phyloP scores from a whole-genome alignment of 2,113 vertebrate genomes.

The Apodemus sylvaticus region DNA sequence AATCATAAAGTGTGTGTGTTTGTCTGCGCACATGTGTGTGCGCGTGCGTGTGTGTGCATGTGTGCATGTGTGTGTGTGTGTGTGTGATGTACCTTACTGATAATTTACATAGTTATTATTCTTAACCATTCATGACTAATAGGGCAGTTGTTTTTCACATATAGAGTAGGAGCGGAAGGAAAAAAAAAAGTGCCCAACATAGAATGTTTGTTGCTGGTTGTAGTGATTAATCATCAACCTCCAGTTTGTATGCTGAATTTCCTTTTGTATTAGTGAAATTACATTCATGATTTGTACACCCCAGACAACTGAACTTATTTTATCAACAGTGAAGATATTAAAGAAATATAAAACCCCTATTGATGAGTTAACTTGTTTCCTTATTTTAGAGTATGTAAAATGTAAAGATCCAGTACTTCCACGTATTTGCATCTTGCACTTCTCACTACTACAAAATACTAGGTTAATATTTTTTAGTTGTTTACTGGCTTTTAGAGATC shows the following conservation, averaged over 20 bases:
- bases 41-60: background rate
- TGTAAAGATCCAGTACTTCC: background rate
- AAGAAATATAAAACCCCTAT: background rate
- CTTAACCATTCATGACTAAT: background rate
- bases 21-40: background rate
- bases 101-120: slow-evolving; percentile 34
- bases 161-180: background rate
- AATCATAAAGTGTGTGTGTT: background rate
- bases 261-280: background rate
- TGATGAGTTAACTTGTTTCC: background rate
- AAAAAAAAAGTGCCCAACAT: background rate
- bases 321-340: background rate
- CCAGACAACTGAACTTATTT: background rate
- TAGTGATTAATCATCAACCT: background rate
- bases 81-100: background rate
- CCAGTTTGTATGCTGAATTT: background rate
- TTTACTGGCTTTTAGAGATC: background rate
- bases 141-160: background rate
- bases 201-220: background rate
- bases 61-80: background rate
- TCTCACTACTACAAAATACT: background rate
- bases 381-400: background rate
- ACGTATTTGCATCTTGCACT: background rate
- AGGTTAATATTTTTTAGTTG: background rate
- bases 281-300: background rate